Base-by-base conservation (phyloP, 2,113 vertebrate species). In the Ochotona princeps region DNA sequence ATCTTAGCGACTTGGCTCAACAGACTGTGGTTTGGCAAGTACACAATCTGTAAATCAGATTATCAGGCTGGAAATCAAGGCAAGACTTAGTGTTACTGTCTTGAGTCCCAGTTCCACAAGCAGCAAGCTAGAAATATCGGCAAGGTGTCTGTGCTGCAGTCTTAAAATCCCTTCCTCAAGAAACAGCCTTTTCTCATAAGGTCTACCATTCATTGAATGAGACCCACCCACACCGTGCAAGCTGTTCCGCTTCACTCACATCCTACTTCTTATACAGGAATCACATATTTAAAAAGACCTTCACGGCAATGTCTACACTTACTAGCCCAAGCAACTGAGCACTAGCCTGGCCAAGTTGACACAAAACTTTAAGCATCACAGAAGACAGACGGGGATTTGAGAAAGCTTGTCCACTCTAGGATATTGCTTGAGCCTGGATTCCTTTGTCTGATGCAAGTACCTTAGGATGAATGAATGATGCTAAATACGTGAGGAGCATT, bases 351-450 rank as follows among this genome's bases (percentile, higher is more conserved):
- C 21, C 57, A 35, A 35, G 32, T 0, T 11, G 28, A 35, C 14
- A 49, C 0, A 3, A 44, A 5, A 14, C 35, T 47, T 2, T 1
- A 49, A 25, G n/a, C 44, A 13, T 6, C 8, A 1, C 3, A 47
- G 72, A 12, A 87, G 28, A 15, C 9, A 35, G 44, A 17, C 32
- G 4, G 32, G 11, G 9, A 30, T 54, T 25, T 38, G 7, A 60
- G 44, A 1, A 15, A 21, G 26, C 5, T 75, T 38, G 25, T 14
- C 28, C 49, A 8, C 25, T 65, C 35, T 26, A 11, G 70, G n/a
- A 67, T 9, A 0, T 38, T 28, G 30, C 30, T 12, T 9, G 25
- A 21, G 4, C 23, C 38, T 86, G 17, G 7, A 54, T 54, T 65
- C 70, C 25, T 47, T 87, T 67, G 38, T 47, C 49, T 66, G 26